Percentiles rank a stretch among this genome's conserved stretches.
These are phyloP conservation scores for Hippoglossus stenolepis DNA, from an alignment of 2,113 vertebrate species.

Conservation along the genomic window DNA sequence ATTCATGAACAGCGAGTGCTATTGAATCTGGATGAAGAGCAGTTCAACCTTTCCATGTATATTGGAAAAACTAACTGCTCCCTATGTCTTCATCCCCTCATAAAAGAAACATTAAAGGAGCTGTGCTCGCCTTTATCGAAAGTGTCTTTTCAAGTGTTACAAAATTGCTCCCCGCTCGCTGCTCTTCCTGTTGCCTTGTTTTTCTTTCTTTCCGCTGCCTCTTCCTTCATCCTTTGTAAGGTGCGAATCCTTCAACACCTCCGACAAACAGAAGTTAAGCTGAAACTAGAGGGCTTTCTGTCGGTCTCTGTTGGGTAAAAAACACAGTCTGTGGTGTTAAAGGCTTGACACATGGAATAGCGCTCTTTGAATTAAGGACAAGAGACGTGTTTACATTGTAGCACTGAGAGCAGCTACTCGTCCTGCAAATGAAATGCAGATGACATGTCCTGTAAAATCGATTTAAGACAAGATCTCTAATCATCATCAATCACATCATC, in stretches of 20 bases:
- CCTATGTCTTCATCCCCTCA: conserved; percentile 63
- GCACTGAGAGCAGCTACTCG: conserved; percentile 27
- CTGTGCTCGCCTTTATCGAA: conserved; percentile 52
- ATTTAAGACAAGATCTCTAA: conserved; percentile 73
- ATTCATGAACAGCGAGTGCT: conserved; percentile 58
- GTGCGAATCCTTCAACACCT: conserved; percentile 42
- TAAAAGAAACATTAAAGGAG: conserved; percentile 73
- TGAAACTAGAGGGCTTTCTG: conserved; percentile 10
- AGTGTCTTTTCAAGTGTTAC: conserved; percentile 62
- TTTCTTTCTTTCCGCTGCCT: conserved; percentile 24
- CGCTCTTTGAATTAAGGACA: conserved; percentile 37
- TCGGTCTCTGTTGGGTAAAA: not conserved
- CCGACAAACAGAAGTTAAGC: conserved; percentile 16
- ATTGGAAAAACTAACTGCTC: conserved; percentile 56
- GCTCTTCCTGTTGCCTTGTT: conserved; percentile 35
- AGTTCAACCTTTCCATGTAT: conserved; percentile 55
- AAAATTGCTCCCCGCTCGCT: conserved; percentile 42
- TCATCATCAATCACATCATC: conserved; percentile 71
- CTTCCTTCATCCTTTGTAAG: conserved; percentile 36
- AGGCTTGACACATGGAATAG: conserved; percentile 23
- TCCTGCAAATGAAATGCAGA: conserved; percentile 69
- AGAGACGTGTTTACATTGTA: conserved; percentile 60
- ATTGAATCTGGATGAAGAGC: conserved; percentile 66
- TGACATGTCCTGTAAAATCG: conserved; percentile 69
- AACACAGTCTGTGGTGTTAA: conserved; percentile 5